These are phyloP conservation scores for Epinephelus coioides DNA, from an alignment of 2,797 vertebrate species.

Conservation along the genomic window DNA sequence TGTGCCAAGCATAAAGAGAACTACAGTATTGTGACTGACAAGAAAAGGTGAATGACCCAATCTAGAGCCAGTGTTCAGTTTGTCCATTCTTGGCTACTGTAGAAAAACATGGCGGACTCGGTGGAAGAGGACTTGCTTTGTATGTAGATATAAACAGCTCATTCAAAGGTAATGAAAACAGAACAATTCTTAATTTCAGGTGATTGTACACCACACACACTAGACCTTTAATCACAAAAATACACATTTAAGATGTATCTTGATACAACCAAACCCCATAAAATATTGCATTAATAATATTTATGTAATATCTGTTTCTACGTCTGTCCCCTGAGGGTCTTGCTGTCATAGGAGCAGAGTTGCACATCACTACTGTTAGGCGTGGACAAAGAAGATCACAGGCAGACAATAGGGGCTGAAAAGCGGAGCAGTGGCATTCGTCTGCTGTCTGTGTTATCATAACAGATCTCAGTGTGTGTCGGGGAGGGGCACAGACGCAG, in stretches of 20 bases:
- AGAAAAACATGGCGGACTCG: no score
- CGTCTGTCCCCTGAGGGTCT: neutral
- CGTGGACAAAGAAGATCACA: conserved; percentile 28
- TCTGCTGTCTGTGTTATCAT: conserved; percentile 73
- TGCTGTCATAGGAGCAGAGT: conserved; percentile 25
- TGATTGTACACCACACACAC: no score
- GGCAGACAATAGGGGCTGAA: conserved; percentile 41
- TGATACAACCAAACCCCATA: neutral
- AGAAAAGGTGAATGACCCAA: no score
- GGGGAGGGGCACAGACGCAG: conserved; percentile 22
- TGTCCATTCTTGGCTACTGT: no score
- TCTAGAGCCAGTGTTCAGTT: no score
- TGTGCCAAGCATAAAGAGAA: no score
- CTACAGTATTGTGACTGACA: no score
- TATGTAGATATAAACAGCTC: no score
- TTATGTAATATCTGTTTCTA: neutral
- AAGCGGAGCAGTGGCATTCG: conserved; percentile 39
- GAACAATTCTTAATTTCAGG: no score
- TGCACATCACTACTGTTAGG: conserved; percentile 16
- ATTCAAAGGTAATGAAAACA: no score
- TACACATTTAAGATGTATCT: neutral
- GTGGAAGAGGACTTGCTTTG: no score
- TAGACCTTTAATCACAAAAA: neutral
- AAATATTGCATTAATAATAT: neutral
- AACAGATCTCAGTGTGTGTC: conserved; percentile 65